These are phyloP conservation scores for Ganaspis brasiliensis DNA, from an alignment of 2,888 invertebrate species.

Conservation along the genomic window DNA sequence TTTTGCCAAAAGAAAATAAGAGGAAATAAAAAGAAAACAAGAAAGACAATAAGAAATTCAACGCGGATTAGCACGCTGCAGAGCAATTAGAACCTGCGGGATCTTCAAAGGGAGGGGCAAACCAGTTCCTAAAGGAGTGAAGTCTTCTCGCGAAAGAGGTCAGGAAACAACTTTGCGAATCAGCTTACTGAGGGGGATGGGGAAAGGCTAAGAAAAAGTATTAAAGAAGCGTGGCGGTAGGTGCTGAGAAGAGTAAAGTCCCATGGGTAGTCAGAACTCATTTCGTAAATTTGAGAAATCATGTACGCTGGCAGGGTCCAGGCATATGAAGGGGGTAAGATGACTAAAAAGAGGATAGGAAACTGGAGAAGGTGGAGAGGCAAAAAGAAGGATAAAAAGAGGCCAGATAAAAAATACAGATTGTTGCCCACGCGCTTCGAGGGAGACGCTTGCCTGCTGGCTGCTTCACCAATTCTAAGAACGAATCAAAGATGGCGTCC, in stretches of 20 bases:
- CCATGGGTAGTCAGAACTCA: slow-evolving; percentile 54
- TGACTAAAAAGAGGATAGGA: slow-evolving; percentile 34
- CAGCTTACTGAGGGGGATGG: not conserved
- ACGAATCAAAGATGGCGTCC: slow-evolving; percentile 73
- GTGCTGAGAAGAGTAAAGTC: slow-evolving; percentile 47
- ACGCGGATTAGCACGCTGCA: slow-evolving; percentile 53
- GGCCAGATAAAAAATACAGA: slow-evolving; percentile 59
- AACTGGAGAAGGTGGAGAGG: slow-evolving; percentile 50
- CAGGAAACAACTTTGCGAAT: slow-evolving; percentile 37
- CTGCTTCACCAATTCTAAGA: slow-evolving; percentile 71
- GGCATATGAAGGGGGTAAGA: slow-evolving; percentile 7
- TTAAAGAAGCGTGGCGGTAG: slow-evolving; percentile 44
- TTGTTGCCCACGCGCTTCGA: slow-evolving; percentile 59
- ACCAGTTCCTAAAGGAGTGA: slow-evolving; percentile 57
- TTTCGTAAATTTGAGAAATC: slow-evolving; percentile 58
- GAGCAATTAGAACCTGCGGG: slow-evolving; percentile 56
- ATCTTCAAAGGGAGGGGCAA: slow-evolving; percentile 48
- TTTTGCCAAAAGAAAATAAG: slow-evolving; percentile 7
- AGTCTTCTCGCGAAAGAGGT: slow-evolving; percentile 38
- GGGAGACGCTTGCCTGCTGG: slow-evolving; percentile 49
- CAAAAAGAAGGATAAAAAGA: slow-evolving; percentile 38
- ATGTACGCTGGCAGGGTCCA: slow-evolving; percentile 24
- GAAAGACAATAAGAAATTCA: slow-evolving; percentile 39
- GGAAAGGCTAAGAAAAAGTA: slow-evolving; percentile 49
- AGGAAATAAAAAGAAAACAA: slow-evolving; percentile 7